A percentile compares a stretch with the other conserved stretches of the same genome.
phyloP scores from a whole-genome alignment of 2,888 invertebrate species.

The Laspeyria flexula region DNA sequence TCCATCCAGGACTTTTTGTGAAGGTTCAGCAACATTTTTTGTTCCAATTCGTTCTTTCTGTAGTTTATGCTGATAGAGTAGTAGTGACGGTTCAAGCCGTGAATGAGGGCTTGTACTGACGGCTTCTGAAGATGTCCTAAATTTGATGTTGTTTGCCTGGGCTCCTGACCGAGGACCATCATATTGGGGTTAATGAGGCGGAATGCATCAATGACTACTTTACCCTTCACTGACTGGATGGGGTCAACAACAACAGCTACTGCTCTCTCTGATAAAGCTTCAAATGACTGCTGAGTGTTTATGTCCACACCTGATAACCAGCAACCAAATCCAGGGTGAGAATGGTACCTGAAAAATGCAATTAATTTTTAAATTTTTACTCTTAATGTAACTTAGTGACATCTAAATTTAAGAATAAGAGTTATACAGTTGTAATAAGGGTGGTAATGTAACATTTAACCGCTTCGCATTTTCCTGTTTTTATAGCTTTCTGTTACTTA shows the following conservation, averaged over 20 bases:
- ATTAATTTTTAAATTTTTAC: background rate
- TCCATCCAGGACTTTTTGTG: slow-evolving; percentile 99
- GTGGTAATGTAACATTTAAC: too few relatives aligned
- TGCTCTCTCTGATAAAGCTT: slow-evolving; percentile 98
- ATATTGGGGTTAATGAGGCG: slow-evolving; percentile 99
- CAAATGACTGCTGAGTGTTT: slow-evolving; percentile 99
- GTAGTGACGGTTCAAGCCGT: slow-evolving; percentile 99
- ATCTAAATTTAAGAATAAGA: too few relatives aligned
- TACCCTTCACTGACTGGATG: slow-evolving; percentile 99
- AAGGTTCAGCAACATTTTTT: slow-evolving; percentile 99
- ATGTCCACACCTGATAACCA: slow-evolving; percentile 99
- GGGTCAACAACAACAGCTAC: slow-evolving; percentile 99
- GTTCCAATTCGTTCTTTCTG: slow-evolving; percentile 99
- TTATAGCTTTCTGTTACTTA: too few relatives aligned
- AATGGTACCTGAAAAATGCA: slow-evolving; percentile 92
- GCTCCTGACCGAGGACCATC: slow-evolving; percentile 99
- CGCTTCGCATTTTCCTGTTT: too few relatives aligned
- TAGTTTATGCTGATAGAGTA: slow-evolving; percentile 99
- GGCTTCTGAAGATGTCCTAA: slow-evolving; percentile 99
- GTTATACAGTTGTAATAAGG: too few relatives aligned
- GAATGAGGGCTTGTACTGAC: slow-evolving; percentile 99
- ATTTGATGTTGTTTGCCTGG: slow-evolving; percentile 99
- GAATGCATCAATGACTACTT: slow-evolving; percentile 99
- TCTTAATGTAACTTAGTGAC: too few relatives aligned
- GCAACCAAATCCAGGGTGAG: slow-evolving; percentile 99